phyloP scores from a whole-genome alignment of 2,113 vertebrate genomes.

The Seriola quinqueradiata region DNA sequence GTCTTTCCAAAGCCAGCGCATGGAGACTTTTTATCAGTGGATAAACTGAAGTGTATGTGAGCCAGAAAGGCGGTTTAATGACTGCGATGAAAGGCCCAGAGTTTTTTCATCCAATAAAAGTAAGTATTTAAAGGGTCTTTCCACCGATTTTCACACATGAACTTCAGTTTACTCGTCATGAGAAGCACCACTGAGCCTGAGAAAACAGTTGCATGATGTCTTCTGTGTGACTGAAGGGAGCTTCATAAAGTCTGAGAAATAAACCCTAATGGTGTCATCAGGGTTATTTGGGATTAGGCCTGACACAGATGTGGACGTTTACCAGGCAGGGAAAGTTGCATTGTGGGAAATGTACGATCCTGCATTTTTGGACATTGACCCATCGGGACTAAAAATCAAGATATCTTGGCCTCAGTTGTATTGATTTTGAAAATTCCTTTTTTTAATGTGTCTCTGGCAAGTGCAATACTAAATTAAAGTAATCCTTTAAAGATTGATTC shows the following conservation, averaged over 20 bases:
- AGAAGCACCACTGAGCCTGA: neutral
- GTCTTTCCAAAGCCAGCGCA: conserved; percentile 5
- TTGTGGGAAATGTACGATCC: neutral
- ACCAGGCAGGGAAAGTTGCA: neutral
- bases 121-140: neutral
- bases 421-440: neutral
- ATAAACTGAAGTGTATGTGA: conserved; percentile 28
- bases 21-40: conserved; percentile 9
- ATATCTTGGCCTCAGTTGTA: neutral
- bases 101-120: conserved; percentile 2
- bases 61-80: conserved; percentile 10
- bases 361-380: no score
- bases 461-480: neutral
- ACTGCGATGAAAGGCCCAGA: neutral
- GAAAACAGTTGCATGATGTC: neutral
- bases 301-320: no score
- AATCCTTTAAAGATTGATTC: neutral
- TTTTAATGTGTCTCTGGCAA: neutral
- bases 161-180: neutral
- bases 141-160: neutral
- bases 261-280: no score
- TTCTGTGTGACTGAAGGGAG: neutral
- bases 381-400: neutral
- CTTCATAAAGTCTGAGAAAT: neutral
- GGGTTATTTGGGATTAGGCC: no score